phyloP scores from a whole-genome alignment of 2,797 vertebrate genomes.

The Darevskia nairensis region DNA sequence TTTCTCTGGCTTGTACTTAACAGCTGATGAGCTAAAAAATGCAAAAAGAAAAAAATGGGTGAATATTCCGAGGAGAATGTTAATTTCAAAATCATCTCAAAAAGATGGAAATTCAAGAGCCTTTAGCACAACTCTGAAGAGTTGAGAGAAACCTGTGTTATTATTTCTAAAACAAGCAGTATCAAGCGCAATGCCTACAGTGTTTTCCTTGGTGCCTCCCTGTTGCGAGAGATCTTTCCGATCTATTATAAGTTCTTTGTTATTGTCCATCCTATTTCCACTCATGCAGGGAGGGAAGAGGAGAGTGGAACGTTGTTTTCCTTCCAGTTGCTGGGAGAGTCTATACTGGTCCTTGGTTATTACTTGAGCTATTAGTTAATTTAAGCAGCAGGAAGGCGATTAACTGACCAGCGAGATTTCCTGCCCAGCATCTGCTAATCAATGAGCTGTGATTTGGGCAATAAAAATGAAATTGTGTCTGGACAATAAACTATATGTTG shows the following conservation, averaged over 20 bases:
- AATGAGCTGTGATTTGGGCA: slow-evolving; percentile 77
- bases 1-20: background rate
- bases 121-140: background rate
- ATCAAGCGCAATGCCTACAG: background rate
- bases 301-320: slow-evolving; percentile 71
- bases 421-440: slow-evolving; percentile 76
- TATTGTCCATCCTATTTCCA: slow-evolving; percentile 64
- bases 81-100: background rate
- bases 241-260: slow-evolving; percentile 54
- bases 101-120: background rate
- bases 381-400: slow-evolving; percentile 79
- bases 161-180: slow-evolving; percentile 31
- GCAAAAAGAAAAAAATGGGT: background rate
- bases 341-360: slow-evolving; percentile 76
- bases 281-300: slow-evolving; percentile 56
- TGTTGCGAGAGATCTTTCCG: slow-evolving; percentile 60
- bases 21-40: too few relatives aligned
- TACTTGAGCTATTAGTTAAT: slow-evolving; percentile 83
- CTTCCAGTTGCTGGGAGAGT: slow-evolving; percentile 72
- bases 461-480: slow-evolving; percentile 79
- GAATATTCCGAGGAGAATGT: background rate
- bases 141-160: background rate
- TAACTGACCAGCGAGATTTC: slow-evolving; percentile 77
- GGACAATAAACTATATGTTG: slow-evolving; percentile 76
- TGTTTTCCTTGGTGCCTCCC: background rate